These are phyloP conservation scores for Batillaria attramentaria DNA, from an alignment of 1,140 invertebrate species.

Conservation along the genomic window DNA sequence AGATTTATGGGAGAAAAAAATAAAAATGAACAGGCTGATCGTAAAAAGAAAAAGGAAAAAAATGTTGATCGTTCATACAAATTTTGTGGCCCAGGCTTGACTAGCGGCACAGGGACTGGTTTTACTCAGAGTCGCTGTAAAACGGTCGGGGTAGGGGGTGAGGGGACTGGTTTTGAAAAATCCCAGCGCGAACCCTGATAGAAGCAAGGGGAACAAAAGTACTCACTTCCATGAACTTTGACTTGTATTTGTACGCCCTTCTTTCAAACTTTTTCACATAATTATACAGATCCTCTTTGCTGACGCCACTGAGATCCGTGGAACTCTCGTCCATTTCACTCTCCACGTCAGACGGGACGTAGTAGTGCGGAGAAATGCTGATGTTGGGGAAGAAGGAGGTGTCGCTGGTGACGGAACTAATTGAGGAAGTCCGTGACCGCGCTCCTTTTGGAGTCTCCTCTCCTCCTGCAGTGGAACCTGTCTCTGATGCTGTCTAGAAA, in stretches of 20 bases:
- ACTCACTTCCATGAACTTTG: slow-evolving; percentile 67
- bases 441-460: slow-evolving; percentile 55
- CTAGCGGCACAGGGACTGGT: no score
- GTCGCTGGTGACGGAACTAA: slow-evolving; percentile 67
- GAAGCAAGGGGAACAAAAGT: no score
- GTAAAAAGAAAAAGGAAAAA: no score
- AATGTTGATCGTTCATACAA: no score
- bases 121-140: no score
- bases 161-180: no score
- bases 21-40: no score
- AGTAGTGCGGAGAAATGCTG: slow-evolving; percentile 54
- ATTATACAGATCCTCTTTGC: slow-evolving; percentile 67
- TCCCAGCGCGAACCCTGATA: no score
- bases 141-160: no score
- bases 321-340: slow-evolving; percentile 67
- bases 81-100: no score
- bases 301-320: slow-evolving; percentile 57
- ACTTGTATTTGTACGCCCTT: slow-evolving; percentile 64
- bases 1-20: no score
- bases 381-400: slow-evolving; percentile 58
- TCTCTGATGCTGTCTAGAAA: slow-evolving; percentile 51
- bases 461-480: slow-evolving; percentile 44
- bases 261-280: slow-evolving; percentile 64
- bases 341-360: slow-evolving; percentile 68
- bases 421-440: slow-evolving; percentile 61